These are phyloP conservation scores for Pegea sp. DNA, from an alignment of 23 tunicate genomes.

Conservation along the genomic window DNA sequence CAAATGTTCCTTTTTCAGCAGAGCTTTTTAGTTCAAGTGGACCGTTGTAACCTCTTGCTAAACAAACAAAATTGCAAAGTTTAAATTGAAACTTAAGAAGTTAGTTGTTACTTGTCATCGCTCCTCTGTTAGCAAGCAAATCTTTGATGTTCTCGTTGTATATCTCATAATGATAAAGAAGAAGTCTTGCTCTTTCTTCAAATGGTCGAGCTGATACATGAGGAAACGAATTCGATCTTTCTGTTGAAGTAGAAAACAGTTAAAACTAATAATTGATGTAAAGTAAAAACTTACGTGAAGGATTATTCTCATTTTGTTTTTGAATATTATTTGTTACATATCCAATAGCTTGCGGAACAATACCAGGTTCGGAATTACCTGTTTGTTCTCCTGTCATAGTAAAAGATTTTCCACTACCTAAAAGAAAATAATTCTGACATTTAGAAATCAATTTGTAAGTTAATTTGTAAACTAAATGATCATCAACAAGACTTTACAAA, in stretches of 20 bases:
- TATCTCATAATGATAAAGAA: conserved; percentile 70
- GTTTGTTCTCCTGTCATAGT: conserved; percentile 73
- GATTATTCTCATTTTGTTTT: conserved; percentile 37
- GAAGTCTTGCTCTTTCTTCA: conserved; percentile 38
- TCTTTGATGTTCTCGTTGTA: conserved; percentile 72
- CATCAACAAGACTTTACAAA: conserved; percentile 3
- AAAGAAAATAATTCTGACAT: no score
- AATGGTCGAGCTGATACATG: conserved; percentile 12
- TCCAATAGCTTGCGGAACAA: conserved; percentile 59
- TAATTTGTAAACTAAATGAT: not conserved
- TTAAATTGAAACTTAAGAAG: not conserved
- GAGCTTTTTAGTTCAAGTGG: conserved; percentile 55
- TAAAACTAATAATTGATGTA: no score
- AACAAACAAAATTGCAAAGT: not conserved
- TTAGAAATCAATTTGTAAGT: not conserved
- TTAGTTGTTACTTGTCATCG: conserved; percentile 24
- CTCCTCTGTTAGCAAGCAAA: conserved; percentile 62
- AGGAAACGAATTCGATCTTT: not conserved
- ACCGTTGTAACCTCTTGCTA: conserved; percentile 7
- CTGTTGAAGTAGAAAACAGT: no score
- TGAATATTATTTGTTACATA: conserved; percentile 32
- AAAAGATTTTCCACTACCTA: conserved; percentile 78
- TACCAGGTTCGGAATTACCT: conserved; percentile 47
- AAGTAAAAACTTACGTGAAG: conserved; percentile 1
- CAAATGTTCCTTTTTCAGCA: conserved; percentile 64